These are phyloP conservation scores for Siniperca chuatsi DNA, from an alignment of 2,113 vertebrate species.

Conservation along the genomic window DNA sequence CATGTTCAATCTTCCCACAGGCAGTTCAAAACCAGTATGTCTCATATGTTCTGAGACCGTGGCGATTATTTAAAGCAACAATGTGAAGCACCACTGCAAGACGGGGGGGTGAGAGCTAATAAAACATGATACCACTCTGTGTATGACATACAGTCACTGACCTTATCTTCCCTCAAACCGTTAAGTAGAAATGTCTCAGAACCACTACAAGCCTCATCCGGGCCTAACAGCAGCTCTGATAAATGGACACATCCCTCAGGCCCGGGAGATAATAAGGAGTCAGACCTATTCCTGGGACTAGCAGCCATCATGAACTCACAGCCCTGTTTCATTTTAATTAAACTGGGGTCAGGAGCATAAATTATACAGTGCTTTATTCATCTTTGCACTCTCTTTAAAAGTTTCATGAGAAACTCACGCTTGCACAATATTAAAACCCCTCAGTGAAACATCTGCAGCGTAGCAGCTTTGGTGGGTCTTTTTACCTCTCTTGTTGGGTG, in stretches of 20 bases:
- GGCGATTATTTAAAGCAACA: no score
- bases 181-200: background rate
- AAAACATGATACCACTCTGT: background rate
- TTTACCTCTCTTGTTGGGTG: background rate
- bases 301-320: conserved; percentile 45
- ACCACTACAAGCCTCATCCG: background rate
- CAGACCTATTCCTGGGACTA: conserved; percentile 57
- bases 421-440: background rate
- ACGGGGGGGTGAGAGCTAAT: no score
- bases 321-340: conserved; percentile 61
- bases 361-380: conserved; percentile 57
- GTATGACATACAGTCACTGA: background rate
- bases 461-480: background rate
- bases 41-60: no score
- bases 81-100: background rate
- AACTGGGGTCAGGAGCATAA: conserved; percentile 28
- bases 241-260: conserved; percentile 42
- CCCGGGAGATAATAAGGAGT: conserved; percentile 32
- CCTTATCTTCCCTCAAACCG: background rate
- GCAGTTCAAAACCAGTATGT: no score
- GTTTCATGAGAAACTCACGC: conserved; percentile 36
- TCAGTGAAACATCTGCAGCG: conserved; percentile 31
- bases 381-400: conserved; percentile 32
- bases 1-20: no score
- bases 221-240: conserved; percentile 34